Conservation (phyloP, 2,888 invertebrate species). For the Caradrina clavipalpis region DNA sequence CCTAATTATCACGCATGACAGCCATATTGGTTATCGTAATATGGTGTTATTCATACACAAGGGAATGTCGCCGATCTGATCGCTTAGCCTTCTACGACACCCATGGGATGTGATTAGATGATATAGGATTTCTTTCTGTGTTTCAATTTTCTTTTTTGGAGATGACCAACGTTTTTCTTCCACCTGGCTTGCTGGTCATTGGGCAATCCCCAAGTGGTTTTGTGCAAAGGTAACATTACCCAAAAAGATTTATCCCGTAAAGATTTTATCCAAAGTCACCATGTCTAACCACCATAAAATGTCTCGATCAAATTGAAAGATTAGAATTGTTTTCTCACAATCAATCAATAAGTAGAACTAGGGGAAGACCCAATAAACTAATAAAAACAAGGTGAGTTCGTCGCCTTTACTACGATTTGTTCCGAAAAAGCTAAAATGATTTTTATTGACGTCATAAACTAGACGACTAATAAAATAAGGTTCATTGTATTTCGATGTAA, state of each 20-base stretch:
- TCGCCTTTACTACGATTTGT: constrained; percentile 55
- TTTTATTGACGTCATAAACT: constrained; percentile 70
- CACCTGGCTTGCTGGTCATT: constrained; percentile 13
- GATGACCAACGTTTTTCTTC: background rate
- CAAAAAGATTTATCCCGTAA: background rate
- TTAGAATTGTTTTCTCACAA: background rate
- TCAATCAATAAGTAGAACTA: constrained; percentile 33
- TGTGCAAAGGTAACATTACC: background rate
- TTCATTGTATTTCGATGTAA: constrained; percentile 56
- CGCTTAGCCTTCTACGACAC: constrained; percentile 44
- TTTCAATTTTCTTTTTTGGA: constrained; percentile 14
- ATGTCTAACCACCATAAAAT: background rate
- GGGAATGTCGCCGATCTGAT: constrained; percentile 31
- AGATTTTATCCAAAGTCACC: background rate
- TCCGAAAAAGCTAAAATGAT: constrained; percentile 59
- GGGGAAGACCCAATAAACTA: constrained; percentile 34
- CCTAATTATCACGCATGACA: constrained; percentile 23
- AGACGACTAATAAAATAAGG: constrained; percentile 59
- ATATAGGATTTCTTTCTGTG: constrained; percentile 11
- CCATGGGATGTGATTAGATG: constrained; percentile 48
- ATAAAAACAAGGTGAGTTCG: constrained; percentile 52
- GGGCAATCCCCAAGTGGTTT: background rate
- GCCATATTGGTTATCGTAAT: constrained; percentile 7
- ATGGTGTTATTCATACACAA: constrained; percentile 25
- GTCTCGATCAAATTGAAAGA: background rate